Evolutionary conservation across 2,797 vertebrate genomes (phyloP).

Genomic region (Muraenolepis orangiensis): DNA sequence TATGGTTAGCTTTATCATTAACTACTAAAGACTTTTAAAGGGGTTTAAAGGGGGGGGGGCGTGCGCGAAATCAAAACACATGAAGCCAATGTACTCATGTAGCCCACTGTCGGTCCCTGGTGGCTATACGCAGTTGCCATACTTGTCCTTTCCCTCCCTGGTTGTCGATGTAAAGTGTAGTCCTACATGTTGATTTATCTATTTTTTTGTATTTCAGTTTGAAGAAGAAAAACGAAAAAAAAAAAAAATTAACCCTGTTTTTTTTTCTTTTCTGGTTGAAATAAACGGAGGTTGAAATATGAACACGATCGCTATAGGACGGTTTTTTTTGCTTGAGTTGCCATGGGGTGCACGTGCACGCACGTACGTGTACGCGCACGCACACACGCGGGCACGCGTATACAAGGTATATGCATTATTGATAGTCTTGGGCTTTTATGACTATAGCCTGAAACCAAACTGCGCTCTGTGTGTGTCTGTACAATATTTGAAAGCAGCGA

Average conservation of each 20-base stretch:
- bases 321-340: constrained; percentile 58
- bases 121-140: constrained; percentile 65
- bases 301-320: constrained; percentile 51
- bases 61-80: constrained; percentile 43
- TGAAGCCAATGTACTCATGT: constrained; percentile 47
- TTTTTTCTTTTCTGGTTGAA: constrained; percentile 62
- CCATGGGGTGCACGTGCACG: background rate
- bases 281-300: constrained; percentile 74
- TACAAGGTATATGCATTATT: constrained; percentile 57
- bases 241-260: constrained; percentile 65
- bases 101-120: constrained; percentile 40
- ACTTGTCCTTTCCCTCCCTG: constrained; percentile 67
- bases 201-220: constrained; percentile 77
- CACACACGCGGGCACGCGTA: too few species aligned
- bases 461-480: constrained; percentile 51
- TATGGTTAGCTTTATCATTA: constrained; percentile 68
- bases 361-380: background rate
- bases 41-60: constrained; percentile 46
- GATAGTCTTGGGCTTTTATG: constrained; percentile 53
- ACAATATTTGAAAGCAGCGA: constrained; percentile 46
- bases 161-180: constrained; percentile 67
- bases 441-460: constrained; percentile 53
- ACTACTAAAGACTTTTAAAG: constrained; percentile 45
- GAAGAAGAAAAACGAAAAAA: constrained; percentile 70
- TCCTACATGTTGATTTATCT: constrained; percentile 64